Conservation (phyloP, 2,888 invertebrate genomes). For the Philaethria dido region DNA sequence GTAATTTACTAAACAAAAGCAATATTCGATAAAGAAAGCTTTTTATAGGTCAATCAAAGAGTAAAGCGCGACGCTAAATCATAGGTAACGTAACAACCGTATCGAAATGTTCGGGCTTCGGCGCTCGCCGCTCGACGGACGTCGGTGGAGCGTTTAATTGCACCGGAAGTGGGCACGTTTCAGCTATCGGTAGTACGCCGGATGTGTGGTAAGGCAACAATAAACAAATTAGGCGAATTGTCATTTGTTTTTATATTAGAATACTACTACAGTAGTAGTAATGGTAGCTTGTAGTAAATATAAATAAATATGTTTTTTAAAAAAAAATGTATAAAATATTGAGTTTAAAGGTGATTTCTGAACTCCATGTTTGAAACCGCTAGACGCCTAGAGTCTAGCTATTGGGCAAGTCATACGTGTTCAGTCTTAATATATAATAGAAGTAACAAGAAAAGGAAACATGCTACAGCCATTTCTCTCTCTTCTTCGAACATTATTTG, state of each 20-base stretch:
- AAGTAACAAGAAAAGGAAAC: no score
- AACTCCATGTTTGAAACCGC: no score
- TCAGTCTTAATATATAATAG: no score
- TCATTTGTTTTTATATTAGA: slow-evolving; percentile 1
- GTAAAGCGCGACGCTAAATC: background rate
- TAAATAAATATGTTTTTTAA: background rate
- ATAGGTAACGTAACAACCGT: slow-evolving; percentile 12
- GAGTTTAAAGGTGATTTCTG: no score
- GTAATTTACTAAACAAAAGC: background rate
- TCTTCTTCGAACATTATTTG: no score
- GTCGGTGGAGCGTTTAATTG: slow-evolving; percentile 34
- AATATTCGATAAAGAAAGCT: background rate
- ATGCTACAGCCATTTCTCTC: no score
- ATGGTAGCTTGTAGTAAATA: background rate
- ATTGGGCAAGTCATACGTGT: no score
- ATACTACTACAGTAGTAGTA: background rate
- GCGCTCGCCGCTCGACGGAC: background rate
- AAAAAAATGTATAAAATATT: no score
- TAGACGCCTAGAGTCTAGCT: no score
- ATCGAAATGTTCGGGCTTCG: slow-evolving; percentile 27
- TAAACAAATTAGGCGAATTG: slow-evolving; percentile 15
- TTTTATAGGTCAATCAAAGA: background rate
- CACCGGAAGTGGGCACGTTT: slow-evolving; percentile 29
- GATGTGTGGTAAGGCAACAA: slow-evolving; percentile 8
- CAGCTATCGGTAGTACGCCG: background rate